Evolutionary conservation across 1,140 invertebrate species (phyloP).

Genomic region (Heliconius eleuchia): DNA sequence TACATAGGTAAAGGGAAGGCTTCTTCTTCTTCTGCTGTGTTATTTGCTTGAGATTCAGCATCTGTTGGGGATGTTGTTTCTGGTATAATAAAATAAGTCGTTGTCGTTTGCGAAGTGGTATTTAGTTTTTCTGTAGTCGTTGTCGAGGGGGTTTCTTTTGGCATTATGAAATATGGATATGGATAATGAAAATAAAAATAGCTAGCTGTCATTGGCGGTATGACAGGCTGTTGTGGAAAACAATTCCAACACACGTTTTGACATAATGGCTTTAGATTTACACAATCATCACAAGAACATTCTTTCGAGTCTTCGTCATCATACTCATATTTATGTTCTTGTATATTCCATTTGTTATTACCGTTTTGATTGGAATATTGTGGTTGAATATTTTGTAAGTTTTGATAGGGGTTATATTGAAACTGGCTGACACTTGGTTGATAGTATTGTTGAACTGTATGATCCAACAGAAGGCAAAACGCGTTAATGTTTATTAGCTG

Average conservation of each 20-base stretch:
- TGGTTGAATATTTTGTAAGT: conserved; percentile 12
- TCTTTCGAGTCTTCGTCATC: conserved; percentile 45
- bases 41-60: background rate
- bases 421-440: conserved; percentile 18
- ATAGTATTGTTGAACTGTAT: conserved; percentile 22
- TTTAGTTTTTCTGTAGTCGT: conserved; percentile 10
- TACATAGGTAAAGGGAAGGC: background rate
- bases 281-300: conserved; percentile 50
- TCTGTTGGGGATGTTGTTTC: background rate
- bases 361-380: conserved; percentile 30
- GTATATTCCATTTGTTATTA: conserved; percentile 29
- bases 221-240: conserved; percentile 21
- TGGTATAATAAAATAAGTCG: background rate
- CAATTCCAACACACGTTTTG: conserved; percentile 47
- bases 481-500: conserved; percentile 16
- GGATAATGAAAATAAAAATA: conserved; percentile 51
- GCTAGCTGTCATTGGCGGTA: conserved; percentile 27
- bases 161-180: conserved; percentile 44
- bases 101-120: background rate
- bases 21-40: conserved; percentile 12
- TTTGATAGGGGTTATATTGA: conserved; percentile 36
- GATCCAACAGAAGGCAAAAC: conserved; percentile 16
- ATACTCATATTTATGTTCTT: conserved; percentile 38
- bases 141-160: no score
- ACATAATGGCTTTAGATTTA: conserved; percentile 47